A percentile compares a stretch with the other conserved stretches of the same genome.
Conservation (phyloP, 2,113 vertebrate species). For the Verasper variegatus region DNA sequence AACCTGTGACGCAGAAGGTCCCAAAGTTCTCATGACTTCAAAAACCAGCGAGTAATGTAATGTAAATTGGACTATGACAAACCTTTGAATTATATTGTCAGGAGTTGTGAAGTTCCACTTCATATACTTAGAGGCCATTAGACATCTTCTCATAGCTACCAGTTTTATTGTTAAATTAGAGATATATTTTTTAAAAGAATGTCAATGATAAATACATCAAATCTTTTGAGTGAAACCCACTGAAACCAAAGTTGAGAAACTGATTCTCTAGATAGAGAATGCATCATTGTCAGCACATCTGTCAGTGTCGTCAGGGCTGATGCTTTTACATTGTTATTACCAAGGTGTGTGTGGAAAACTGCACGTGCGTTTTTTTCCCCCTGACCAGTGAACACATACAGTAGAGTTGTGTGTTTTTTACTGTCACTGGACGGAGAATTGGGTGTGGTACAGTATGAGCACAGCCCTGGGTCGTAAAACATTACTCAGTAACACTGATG, state of each 20-base stretch:
- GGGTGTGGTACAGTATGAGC: conserved; percentile 15
- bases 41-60: background rate
- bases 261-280: conserved; percentile 38
- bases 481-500: conserved; percentile 43
- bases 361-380: background rate
- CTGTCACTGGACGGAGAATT: background rate
- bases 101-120: too few species aligned
- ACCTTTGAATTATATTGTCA: background rate
- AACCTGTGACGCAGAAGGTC: conserved; percentile 29
- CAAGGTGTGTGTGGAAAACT: background rate
- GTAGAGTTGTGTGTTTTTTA: background rate
- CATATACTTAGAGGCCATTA: too few species aligned
- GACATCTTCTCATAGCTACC: background rate
- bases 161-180: background rate
- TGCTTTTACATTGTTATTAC: background rate
- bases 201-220: background rate
- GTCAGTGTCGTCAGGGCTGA: conserved; percentile 2
- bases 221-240: background rate
- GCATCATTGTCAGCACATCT: conserved; percentile 6
- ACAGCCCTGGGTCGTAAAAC: conserved; percentile 27
- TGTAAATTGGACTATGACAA: background rate
- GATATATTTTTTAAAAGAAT: background rate
- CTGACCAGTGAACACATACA: background rate
- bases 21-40: conserved; percentile 9
- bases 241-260: conserved; percentile 56